Conservation (phyloP, 2,113 vertebrate genomes). For the Alces alces region DNA sequence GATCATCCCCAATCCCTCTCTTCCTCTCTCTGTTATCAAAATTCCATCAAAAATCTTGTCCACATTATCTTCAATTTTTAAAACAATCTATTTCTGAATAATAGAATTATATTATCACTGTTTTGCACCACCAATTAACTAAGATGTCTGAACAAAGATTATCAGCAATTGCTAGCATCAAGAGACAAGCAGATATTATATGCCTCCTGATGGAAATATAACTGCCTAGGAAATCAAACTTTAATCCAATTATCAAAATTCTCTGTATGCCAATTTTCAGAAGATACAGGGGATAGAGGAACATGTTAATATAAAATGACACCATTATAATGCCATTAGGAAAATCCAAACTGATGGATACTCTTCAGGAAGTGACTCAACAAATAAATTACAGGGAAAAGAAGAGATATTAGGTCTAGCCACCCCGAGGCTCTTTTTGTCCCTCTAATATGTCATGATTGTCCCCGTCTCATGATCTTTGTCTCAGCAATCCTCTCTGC, state of each 20-base stretch:
- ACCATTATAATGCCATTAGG: background rate
- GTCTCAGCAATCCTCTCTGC: background rate
- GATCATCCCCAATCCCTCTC: background rate
- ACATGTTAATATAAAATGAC: background rate
- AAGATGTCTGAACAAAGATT: background rate
- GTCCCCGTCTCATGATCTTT: background rate
- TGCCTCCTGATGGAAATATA: background rate
- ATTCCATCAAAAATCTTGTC: background rate
- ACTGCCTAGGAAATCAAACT: background rate
- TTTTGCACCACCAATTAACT: background rate
- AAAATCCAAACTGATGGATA: background rate
- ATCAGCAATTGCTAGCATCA: background rate
- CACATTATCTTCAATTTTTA: background rate
- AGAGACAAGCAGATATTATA: background rate
- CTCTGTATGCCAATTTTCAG: background rate
- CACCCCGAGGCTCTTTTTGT: background rate
- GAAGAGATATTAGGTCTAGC: background rate
- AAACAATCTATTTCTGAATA: background rate
- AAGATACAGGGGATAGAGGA: background rate
- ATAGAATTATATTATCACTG: background rate
- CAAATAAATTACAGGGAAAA: background rate
- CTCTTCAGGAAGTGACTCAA: background rate
- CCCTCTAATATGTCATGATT: background rate
- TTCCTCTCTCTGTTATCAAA: background rate
- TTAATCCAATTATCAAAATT: background rate